phyloP scores from a whole-genome alignment of 1,140 invertebrate species.

The Diorhabda sublineata region DNA sequence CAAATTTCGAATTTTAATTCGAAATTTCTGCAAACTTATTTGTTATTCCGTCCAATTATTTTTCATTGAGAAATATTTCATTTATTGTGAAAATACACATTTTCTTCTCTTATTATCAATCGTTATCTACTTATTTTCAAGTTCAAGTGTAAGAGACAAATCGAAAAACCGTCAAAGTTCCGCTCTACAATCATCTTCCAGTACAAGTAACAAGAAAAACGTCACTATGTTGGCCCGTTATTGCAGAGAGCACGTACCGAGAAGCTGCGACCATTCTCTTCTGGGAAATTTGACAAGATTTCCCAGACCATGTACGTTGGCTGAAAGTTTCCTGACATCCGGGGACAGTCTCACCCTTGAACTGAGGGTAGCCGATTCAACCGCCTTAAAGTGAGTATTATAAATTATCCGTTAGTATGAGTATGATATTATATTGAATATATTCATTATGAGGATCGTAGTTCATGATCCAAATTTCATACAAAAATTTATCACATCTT shows the following conservation, averaged over 20 bases:
- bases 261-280: constrained; percentile 72
- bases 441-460: no score
- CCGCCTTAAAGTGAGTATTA: constrained; percentile 63
- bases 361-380: constrained; percentile 74
- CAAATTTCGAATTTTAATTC: no score
- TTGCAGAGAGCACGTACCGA: constrained; percentile 70
- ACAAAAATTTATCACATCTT: no score
- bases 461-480: no score
- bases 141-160: constrained; percentile 37
- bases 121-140: constrained; percentile 3
- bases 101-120: no score
- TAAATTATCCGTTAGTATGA: no score
- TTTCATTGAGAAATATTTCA: no score
- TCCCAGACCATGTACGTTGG: constrained; percentile 67
- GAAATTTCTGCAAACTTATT: no score
- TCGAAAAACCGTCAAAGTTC: constrained; percentile 29
- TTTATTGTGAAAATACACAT: no score
- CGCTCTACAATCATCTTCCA: neutral
- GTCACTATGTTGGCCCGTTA: constrained; percentile 71
- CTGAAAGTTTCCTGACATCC: constrained; percentile 79
- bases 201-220: constrained; percentile 54
- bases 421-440: no score
- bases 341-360: constrained; percentile 76
- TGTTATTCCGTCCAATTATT: no score
- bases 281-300: constrained; percentile 54